These are phyloP conservation scores for Hassar affinis DNA, from an alignment of 2,113 vertebrate genomes.

Conservation along the genomic window DNA sequence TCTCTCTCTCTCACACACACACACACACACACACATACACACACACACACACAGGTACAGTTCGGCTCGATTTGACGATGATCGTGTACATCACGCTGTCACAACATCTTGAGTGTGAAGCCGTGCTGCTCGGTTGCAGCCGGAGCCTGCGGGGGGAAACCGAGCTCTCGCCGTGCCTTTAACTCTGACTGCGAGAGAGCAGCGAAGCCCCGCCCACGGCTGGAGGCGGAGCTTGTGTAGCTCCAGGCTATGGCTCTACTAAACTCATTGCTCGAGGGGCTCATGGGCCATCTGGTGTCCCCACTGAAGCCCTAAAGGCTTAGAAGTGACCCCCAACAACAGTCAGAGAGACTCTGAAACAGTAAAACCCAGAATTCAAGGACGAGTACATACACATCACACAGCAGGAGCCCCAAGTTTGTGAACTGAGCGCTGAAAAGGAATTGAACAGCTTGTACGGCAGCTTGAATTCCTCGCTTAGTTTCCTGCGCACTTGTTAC, in stretches of 20 bases:
- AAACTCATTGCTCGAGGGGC: slow-evolving; percentile 37
- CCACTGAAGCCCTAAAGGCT: slow-evolving; percentile 50
- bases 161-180: slow-evolving; percentile 34
- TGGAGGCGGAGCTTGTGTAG: slow-evolving; percentile 56
- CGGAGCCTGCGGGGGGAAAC: slow-evolving; percentile 32
- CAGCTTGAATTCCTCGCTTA: no score
- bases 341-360: not conserved
- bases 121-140: slow-evolving; percentile 66
- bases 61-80: slow-evolving; percentile 71
- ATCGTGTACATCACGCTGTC: slow-evolving; percentile 73
- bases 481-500: no score
- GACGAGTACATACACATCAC: slow-evolving; percentile 11
- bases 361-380: slow-evolving; percentile 5
- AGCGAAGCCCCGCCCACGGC: slow-evolving; percentile 63
- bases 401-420: slow-evolving; percentile 6
- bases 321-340: slow-evolving; percentile 19
- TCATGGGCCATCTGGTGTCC: slow-evolving; percentile 71
- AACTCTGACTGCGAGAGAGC: slow-evolving; percentile 73
- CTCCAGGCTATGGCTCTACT: slow-evolving; percentile 59
- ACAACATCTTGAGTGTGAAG: slow-evolving; percentile 71
- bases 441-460: no score
- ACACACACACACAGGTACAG: slow-evolving; percentile 40
- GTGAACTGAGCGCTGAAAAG: not conserved
- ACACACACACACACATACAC: slow-evolving; percentile 60
- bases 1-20: no score